These are phyloP conservation scores for Leptestheria dahalacensis DNA, from an alignment of 1,140 invertebrate species.

Conservation along the genomic window DNA sequence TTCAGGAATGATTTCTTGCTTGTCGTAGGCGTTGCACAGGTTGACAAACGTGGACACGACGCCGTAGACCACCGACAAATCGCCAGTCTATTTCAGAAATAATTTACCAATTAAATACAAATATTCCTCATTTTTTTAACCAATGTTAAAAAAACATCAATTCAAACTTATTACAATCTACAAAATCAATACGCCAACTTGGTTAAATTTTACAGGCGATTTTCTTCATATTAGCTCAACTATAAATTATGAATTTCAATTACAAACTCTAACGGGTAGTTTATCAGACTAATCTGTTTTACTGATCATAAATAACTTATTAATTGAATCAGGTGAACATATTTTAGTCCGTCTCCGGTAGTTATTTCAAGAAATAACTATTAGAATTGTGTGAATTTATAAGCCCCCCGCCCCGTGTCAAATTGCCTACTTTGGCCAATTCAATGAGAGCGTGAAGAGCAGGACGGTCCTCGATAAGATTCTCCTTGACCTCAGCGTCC, in stretches of 20 bases:
- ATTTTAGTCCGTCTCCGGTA: too few species aligned
- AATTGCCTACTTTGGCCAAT: constrained; percentile 41
- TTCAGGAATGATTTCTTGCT: constrained; percentile 92
- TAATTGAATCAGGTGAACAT: too few species aligned
- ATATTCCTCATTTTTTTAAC: constrained; percentile 13
- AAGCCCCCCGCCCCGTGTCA: too few species aligned
- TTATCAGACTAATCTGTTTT: too few species aligned
- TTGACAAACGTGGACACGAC: constrained; percentile 92
- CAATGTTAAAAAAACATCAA: too few species aligned
- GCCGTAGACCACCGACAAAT: constrained; percentile 78
- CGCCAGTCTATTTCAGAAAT: constrained; percentile 34
- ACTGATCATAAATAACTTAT: too few species aligned
- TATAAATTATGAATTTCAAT: too few species aligned
- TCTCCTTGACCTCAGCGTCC: constrained; percentile 97
- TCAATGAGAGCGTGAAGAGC: constrained; percentile 76
- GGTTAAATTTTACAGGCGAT: not conserved
- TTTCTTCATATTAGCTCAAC: too few species aligned
- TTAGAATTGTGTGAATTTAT: too few species aligned
- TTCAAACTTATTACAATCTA: not conserved
- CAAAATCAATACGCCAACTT: constrained; percentile 5
- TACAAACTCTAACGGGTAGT: too few species aligned
- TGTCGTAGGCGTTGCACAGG: constrained; percentile 94
- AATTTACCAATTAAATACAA: not conserved
- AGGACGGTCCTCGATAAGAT: constrained; percentile 68
- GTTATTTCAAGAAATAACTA: too few species aligned